Evolutionary conservation across 2,113 vertebrate genomes (phyloP), one percentile per base, ranked within the genome.

Genomic region (Actenoides lindsayi): DNA sequence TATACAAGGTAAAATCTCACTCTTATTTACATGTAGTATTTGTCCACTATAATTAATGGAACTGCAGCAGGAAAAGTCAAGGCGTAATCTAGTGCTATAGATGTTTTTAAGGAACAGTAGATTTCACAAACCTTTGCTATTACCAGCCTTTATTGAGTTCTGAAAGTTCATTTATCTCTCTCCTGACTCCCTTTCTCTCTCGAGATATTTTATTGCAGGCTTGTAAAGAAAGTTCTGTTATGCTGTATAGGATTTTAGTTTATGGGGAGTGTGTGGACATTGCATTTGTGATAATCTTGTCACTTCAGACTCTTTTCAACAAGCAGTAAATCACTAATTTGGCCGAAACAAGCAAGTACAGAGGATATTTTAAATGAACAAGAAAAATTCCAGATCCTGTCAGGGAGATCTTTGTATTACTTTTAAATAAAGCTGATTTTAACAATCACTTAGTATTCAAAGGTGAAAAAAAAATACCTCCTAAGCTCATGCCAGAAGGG

Each of bases 221-320:
- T 79, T 63, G 37, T 86, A 85, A 87, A 91, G 41, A 71, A 81
- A 90, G 62, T 60, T 88, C 54, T 83, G 21, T 62, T 88, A 63
- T 11, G 16, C 44, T 76, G 6, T 31, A 85, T 4, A 80, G 70
- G n/a, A 77, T 74, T 83, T 90, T 67, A 77, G 67, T 77, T 95
- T 94, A 94, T 59, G 50, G 13, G 24, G 5, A 93, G 16, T 37
- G n/a, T 67, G 46, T 39, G 30, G 20, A 46, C 44, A 62, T 79
- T 14, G 2, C 71, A 75, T 68, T 79, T 97, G 90, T 69, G n/a
- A 89, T 73, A 39, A 68, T 80, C 63, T 73, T 65, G 31, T 83
- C 78, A 53, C 63, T 88, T 95, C 41, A 79, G 74, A 64, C 53
- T 83, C 62, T 79, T 95, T 83, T 79, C 84, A 95, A 65, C 48